phyloP scores from a whole-genome alignment of 1,140 invertebrate species.

The Helicoverpa zea region DNA sequence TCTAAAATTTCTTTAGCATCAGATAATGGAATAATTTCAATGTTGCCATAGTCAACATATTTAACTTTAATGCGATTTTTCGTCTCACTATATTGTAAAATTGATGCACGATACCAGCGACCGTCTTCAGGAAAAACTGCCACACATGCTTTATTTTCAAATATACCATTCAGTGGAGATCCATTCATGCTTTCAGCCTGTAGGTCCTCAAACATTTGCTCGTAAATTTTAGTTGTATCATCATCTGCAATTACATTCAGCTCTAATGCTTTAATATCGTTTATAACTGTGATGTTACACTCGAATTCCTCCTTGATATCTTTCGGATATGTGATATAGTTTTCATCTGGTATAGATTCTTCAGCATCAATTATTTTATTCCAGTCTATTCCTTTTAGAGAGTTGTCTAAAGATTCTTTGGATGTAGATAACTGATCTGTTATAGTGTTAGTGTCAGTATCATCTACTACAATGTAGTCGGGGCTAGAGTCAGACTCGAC shows the following conservation, averaged over 20 bases:
- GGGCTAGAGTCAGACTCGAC: conserved; percentile 71
- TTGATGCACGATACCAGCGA: conserved; percentile 76
- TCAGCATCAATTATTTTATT: conserved; percentile 71
- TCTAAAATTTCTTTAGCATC: conserved; percentile 74
- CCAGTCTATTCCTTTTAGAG: conserved; percentile 70
- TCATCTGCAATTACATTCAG: conserved; percentile 68
- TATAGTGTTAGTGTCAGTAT: conserved; percentile 49
- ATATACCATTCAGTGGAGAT: conserved; percentile 71
- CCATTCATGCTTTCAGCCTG: conserved; percentile 62
- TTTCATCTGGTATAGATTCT: conserved; percentile 47
- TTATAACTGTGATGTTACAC: conserved; percentile 72
- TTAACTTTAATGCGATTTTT: conserved; percentile 74
- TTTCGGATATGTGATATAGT: conserved; percentile 62
- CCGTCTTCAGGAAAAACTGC: conserved; percentile 74
- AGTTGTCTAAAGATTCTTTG: conserved; percentile 60
- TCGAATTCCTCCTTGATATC: conserved; percentile 60
- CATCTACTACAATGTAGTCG: conserved; percentile 75
- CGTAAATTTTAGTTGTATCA: conserved; percentile 62
- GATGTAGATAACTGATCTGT: conserved; percentile 50
- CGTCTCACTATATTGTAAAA: conserved; percentile 72
- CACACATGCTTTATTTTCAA: conserved; percentile 78
- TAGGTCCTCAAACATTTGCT: conserved; percentile 69
- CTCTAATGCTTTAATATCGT: conserved; percentile 67
- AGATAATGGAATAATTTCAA: conserved; percentile 66
- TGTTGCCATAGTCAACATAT: conserved; percentile 82